Evolutionary conservation across 2,888 invertebrate species (phyloP).

Genomic region (Salticus scenicus): DNA sequence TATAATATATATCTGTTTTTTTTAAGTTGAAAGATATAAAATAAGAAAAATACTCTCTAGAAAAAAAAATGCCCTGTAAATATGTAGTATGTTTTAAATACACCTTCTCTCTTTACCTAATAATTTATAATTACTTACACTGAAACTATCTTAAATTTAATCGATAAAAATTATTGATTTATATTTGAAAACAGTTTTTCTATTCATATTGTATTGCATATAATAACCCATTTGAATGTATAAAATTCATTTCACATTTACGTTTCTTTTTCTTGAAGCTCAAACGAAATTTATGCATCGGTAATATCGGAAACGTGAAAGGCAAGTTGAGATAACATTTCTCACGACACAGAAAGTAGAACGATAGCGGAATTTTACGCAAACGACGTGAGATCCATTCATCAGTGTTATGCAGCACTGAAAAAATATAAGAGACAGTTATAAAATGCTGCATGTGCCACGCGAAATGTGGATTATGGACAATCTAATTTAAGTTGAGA

Average conservation of each 20-base stretch:
- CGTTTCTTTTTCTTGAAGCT: slow-evolving; percentile 56
- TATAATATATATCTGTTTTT: too few species aligned
- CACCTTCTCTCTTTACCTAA: too few species aligned
- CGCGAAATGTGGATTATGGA: slow-evolving; percentile 60
- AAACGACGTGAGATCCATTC: slow-evolving; percentile 67
- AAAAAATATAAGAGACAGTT: slow-evolving; percentile 36
- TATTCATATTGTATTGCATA: too few species aligned
- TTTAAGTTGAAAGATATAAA: too few species aligned
- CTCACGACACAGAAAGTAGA: slow-evolving; percentile 37
- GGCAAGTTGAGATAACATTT: slow-evolving; percentile 60
- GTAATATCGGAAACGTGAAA: slow-evolving; percentile 36
- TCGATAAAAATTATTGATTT: too few species aligned
- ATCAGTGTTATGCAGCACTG: slow-evolving; percentile 38
- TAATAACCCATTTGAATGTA: too few species aligned
- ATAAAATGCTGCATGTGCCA: slow-evolving; percentile 58
- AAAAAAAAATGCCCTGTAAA: too few species aligned
- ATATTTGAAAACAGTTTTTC: too few species aligned
- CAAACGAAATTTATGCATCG: slow-evolving; percentile 62
- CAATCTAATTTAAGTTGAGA: slow-evolving; percentile 65
- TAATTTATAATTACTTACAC: too few species aligned
- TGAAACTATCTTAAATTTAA: too few species aligned
- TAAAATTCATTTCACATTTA: slow-evolving; percentile 40
- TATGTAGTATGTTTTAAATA: too few species aligned
- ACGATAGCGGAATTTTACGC: slow-evolving; percentile 63
- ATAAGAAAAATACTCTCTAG: too few species aligned